Percentiles rank a stretch among this genome's conserved stretches.
Conservation (phyloP, 1,140 invertebrate genomes). For the Bombus picipes region DNA sequence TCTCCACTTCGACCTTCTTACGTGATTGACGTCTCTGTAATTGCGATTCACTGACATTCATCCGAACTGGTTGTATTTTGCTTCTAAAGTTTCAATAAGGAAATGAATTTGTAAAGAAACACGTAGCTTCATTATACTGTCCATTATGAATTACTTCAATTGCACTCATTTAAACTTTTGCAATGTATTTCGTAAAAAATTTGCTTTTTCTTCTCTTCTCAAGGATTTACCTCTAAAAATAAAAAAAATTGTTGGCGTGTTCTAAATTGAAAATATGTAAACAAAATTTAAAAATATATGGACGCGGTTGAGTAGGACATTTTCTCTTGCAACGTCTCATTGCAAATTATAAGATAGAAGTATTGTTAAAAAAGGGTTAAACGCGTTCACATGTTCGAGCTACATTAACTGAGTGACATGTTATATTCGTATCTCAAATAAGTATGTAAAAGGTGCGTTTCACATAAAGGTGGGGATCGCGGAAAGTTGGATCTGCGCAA, state of each 20-base stretch:
- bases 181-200: too few species aligned
- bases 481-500: slow-evolving; percentile 76
- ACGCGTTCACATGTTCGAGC: not conserved
- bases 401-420: not conserved
- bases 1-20: not conserved
- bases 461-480: slow-evolving; percentile 63
- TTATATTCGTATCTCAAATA: slow-evolving; percentile 26
- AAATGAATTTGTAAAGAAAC: not conserved
- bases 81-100: not conserved
- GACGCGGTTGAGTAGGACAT: not conserved
- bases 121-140: not conserved
- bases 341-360: not conserved
- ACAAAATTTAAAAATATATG: too few species aligned
- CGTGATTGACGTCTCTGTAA: not conserved
- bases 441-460: slow-evolving; percentile 67
- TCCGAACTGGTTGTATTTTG: not conserved
- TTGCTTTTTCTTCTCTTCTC: not conserved
- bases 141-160: not conserved
- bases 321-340: not conserved
- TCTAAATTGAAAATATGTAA: not conserved
- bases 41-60: not conserved
- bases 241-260: not conserved
- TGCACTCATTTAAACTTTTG: not conserved
- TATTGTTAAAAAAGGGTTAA: not conserved
- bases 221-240: not conserved